Evolutionary conservation across 2,888 invertebrate species (phyloP), one percentile per base, ranked within the genome.

Genomic region (Eupithecia tripunctaria): DNA sequence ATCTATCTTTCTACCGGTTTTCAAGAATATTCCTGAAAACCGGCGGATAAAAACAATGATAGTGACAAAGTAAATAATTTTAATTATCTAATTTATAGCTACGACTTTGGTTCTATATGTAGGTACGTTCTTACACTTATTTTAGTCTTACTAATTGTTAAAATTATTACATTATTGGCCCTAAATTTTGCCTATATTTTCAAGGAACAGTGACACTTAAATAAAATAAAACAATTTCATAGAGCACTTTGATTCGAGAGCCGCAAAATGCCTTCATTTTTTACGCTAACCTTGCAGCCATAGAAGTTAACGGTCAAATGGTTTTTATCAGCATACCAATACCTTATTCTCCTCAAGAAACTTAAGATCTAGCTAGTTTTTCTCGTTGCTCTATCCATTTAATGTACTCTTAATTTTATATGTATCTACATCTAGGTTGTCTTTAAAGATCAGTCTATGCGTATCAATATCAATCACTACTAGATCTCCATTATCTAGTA

Each of bases 401-500:
- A 21, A 14, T 56, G 12, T 38, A 56, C 25, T 56, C 21, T 14
- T 25, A 56, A 56, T 25, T 56, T 3, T 47, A 47, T 47, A 47
- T 10, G 7, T 43, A 43, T n/a, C 4, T 18, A 18, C n/a, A 51
- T 51, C n/a, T 51, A 51, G 25, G 4, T 21, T 21, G 10, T 56
- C 25, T 25, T 25, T 56, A 56, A 56, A 56, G 3, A 25, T 56
- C 56, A 56, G 56, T 56, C 56, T 56, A 56, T 25, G 4, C 51
- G 21, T 21, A 51, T 43, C 21, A 56, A 5, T 21, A 51, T 43
- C 21, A 56, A 5, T 14, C 8, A 56, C 56, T 25, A 56, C 56
- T 56, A 25, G 2, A 47, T 10, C 12, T 51, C 56, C 56, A 56
- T 18, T 6, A 60, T 71, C 82, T 84, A 90, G 80, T 94, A 89